These are phyloP conservation scores for Erethizon dorsatum DNA, from an alignment of 2,797 vertebrate genomes.

Conservation along the genomic window DNA sequence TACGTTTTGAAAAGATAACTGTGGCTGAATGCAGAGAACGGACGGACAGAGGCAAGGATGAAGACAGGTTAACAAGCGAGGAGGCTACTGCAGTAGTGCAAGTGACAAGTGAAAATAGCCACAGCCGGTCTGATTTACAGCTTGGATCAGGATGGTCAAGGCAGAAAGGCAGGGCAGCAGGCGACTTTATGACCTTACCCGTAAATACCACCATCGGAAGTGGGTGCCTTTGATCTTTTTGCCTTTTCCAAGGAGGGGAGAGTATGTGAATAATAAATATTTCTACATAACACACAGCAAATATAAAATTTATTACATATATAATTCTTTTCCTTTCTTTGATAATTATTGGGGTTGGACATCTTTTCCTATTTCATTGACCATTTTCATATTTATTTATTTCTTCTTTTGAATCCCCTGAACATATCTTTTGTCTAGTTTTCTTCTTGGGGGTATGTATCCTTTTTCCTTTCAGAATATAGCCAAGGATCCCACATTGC, in stretches of 20 bases:
- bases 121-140: not conserved
- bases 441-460: not conserved
- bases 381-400: slow-evolving; percentile 9
- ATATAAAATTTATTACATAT: not conserved
- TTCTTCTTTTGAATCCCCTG: slow-evolving; percentile 46
- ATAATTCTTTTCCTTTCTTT: not conserved
- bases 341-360: slow-evolving; percentile 4
- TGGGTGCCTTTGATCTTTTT: not conserved
- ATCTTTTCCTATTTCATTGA: slow-evolving; percentile 19
- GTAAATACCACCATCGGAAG: not conserved
- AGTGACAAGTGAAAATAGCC: not conserved
- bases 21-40: not conserved
- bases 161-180: not conserved
- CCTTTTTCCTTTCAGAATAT: slow-evolving; percentile 5
- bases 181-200: not conserved
- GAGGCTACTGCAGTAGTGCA: not conserved
- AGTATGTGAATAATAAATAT: not conserved
- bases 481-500: not conserved
- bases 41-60: not conserved
- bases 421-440: not conserved
- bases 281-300: not conserved
- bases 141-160: not conserved
- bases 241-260: not conserved
- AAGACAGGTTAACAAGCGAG: not conserved
- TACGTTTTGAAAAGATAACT: slow-evolving; percentile 5